phyloP scores from a whole-genome alignment of 2,113 vertebrate genomes.

The Piaya cayana region DNA sequence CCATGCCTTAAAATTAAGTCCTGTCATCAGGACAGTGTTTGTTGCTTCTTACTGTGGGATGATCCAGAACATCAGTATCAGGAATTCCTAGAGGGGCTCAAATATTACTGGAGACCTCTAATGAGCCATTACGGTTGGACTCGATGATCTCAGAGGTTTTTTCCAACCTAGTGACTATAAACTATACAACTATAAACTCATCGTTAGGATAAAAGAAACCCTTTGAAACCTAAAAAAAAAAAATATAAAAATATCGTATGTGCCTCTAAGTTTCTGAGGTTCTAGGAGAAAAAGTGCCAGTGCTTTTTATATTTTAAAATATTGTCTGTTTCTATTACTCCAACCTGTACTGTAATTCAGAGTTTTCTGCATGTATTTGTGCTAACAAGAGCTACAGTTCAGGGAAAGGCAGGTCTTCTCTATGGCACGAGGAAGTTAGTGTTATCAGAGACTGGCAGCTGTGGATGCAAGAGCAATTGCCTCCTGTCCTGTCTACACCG shows the following conservation, averaged over 20 bases:
- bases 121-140: rapidly evolving
- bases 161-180: no score
- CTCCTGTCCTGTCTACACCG: not conserved
- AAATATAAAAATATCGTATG: no score
- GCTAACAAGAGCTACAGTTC: not conserved
- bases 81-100: not conserved
- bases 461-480: not conserved
- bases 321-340: rapidly evolving
- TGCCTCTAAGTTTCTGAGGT: not conserved
- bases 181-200: not conserved
- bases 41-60: not conserved
- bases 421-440: not conserved
- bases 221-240: not conserved
- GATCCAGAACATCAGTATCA: not conserved
- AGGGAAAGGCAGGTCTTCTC: not conserved
- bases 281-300: not conserved
- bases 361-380: not conserved
- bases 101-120: not conserved
- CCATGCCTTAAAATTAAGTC: not conserved
- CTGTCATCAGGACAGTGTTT: not conserved
- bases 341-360: not conserved
- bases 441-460: not conserved
- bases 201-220: not conserved
- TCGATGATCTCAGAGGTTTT: no score
- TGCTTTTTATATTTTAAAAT: not conserved